These are phyloP conservation scores for Rhynchotus rufescens DNA, from an alignment of 2,797 vertebrate species.

Conservation along the genomic window DNA sequence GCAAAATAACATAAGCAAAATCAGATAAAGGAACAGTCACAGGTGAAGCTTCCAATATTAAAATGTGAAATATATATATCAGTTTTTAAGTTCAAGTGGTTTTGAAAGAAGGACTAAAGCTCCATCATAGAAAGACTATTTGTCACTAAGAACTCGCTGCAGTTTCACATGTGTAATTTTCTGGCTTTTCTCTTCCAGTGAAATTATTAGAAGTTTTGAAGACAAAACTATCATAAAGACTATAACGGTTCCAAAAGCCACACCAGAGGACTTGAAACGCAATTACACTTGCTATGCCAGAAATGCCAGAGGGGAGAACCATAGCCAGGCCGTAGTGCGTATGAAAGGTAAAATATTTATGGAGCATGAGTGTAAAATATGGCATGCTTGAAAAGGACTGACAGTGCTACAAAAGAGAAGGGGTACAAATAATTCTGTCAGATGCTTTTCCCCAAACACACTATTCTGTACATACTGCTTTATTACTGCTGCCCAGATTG, in stretches of 20 bases:
- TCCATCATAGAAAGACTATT: not conserved
- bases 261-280: conserved; percentile 82
- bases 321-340: conserved; percentile 76
- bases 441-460: not conserved
- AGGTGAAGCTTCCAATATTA: not conserved
- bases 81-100: not conserved
- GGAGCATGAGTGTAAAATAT: not conserved
- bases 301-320: conserved; percentile 79
- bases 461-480: not conserved
- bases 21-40: conserved; percentile 3
- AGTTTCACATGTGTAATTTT: not conserved
- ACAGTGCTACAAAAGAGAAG: not conserved
- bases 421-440: not conserved
- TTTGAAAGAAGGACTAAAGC: not conserved
- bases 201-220: not conserved
- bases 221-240: conserved; percentile 74
- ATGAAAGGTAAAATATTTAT: conserved; percentile 82
- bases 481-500: not conserved
- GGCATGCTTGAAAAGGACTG: not conserved
- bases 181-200: conserved; percentile 55
- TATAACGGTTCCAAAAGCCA: conserved; percentile 83
- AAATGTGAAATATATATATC: not conserved
- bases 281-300: conserved; percentile 88
- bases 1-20: conserved; percentile 46
- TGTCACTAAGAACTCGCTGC: not conserved